Evolutionary conservation across 1,140 invertebrate species (phyloP).

Genomic region (Tigriopus japonicus): DNA sequence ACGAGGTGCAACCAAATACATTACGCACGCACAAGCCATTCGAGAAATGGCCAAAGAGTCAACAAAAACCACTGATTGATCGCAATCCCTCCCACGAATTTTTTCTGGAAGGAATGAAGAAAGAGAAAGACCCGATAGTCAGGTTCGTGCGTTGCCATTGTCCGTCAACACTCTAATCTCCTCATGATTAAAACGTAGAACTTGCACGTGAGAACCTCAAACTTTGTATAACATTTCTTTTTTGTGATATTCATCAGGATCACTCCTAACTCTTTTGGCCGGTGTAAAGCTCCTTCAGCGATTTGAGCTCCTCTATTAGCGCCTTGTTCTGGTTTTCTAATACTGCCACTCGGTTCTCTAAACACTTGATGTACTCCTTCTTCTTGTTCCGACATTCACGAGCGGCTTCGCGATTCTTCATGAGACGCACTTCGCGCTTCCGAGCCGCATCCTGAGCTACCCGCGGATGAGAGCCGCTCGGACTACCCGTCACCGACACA

Average conservation of each 20-base stretch:
- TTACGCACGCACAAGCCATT: no score
- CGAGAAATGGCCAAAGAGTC: no score
- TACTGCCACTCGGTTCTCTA: slow-evolving; percentile 96
- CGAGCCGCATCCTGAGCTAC: slow-evolving; percentile 48
- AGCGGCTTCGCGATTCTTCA: slow-evolving; percentile 82
- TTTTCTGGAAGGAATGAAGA: no score
- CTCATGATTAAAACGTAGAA: no score
- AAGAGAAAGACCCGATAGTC: no score
- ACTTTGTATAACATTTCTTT: no score
- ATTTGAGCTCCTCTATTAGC: slow-evolving; percentile 95
- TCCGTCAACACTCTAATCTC: no score
- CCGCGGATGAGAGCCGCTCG: neutral
- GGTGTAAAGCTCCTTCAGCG: slow-evolving; percentile 85
- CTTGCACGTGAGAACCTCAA: no score
- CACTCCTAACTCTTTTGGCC: slow-evolving; percentile 8
- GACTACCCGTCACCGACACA: neutral
- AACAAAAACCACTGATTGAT: no score
- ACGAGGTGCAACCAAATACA: no score
- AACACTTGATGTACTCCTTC: slow-evolving; percentile 99
- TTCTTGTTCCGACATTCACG: slow-evolving; percentile 97
- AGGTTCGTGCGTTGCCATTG: no score
- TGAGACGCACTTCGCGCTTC: slow-evolving; percentile 77
- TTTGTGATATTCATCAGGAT: neutral
- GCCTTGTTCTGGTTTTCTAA: slow-evolving; percentile 99
- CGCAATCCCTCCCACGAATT: no score